Conservation (phyloP, 37 sponge, comb jelly and placozoan species). For the Diacarnus erythraeanus region DNA sequence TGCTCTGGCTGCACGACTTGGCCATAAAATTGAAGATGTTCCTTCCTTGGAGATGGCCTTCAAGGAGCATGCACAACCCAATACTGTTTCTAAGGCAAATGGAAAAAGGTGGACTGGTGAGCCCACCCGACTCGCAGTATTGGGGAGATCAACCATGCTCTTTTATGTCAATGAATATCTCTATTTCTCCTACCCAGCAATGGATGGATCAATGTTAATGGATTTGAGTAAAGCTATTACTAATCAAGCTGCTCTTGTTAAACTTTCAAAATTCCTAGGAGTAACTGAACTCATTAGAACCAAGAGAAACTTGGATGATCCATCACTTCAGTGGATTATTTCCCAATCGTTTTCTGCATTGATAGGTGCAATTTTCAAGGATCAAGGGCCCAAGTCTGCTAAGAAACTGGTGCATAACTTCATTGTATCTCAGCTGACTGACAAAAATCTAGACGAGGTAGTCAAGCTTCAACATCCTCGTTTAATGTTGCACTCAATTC, state of each 20-base stretch:
- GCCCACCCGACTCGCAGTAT: conserved; percentile 37
- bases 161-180: conserved; percentile 73
- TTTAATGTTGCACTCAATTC: conserved; percentile 44
- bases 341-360: conserved; percentile 52
- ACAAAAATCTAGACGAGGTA: conserved; percentile 64
- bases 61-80: neutral
- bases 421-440: conserved; percentile 57
- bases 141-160: conserved; percentile 54
- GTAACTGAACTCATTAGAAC: conserved; percentile 69
- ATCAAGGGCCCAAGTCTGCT: conserved; percentile 65
- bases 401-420: conserved; percentile 70
- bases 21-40: conserved; percentile 20
- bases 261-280: conserved; percentile 69
- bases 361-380: conserved; percentile 66
- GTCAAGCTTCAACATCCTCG: conserved; percentile 78
- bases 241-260: conserved; percentile 14
- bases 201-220: conserved; percentile 35
- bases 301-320: conserved; percentile 1
- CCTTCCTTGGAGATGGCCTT: conserved; percentile 66
- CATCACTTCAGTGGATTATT: conserved; percentile 22
- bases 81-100: neutral
- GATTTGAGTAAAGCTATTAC: conserved; percentile 46
- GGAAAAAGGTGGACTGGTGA: neutral
- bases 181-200: conserved; percentile 65
- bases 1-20: conserved; percentile 67